Evolutionary conservation across 2,888 invertebrate genomes (phyloP).

Genomic region (Scrobipalpa costella): DNA sequence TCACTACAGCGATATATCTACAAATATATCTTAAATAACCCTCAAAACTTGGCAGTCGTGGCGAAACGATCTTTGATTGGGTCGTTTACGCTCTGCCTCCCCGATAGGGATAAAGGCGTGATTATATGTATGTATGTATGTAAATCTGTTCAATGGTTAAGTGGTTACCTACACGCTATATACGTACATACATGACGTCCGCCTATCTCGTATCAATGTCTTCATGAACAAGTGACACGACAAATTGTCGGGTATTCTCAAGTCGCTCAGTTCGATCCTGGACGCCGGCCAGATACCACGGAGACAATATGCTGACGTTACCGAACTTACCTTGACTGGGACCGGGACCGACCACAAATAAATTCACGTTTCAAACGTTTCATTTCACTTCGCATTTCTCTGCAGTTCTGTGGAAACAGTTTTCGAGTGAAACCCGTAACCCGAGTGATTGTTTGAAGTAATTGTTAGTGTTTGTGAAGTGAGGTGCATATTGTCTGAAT

Average conservation of each 20-base stretch:
- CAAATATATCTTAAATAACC: too few relatives aligned
- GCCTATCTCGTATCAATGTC: neutral
- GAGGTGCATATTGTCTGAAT: conserved; percentile 42
- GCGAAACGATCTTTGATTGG: too few relatives aligned
- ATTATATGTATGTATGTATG: too few relatives aligned
- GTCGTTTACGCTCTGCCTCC: too few relatives aligned
- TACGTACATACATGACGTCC: neutral
- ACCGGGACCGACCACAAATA: conserved; percentile 59
- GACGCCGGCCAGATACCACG: conserved; percentile 53
- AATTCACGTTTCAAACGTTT: too few relatives aligned
- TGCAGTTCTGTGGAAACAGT: conserved; percentile 46
- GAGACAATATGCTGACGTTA: conserved; percentile 46
- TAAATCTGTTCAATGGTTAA: too few relatives aligned
- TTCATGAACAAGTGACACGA: conserved; percentile 1
- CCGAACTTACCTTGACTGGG: conserved; percentile 60
- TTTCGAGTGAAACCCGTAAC: conserved; percentile 42
- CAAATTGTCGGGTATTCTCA: conserved; percentile 26
- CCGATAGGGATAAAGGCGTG: too few relatives aligned
- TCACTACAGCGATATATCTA: too few relatives aligned
- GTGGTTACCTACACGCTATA: neutral
- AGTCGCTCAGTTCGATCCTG: conserved; percentile 41
- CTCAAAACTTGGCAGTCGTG: too few relatives aligned
- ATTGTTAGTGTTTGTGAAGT: conserved; percentile 36
- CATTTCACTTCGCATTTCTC: conserved; percentile 43
- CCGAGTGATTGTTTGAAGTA: conserved; percentile 46